Base-by-base conservation (phyloP, 1,140 invertebrate species). In the Leptoteleia sp. region DNA sequence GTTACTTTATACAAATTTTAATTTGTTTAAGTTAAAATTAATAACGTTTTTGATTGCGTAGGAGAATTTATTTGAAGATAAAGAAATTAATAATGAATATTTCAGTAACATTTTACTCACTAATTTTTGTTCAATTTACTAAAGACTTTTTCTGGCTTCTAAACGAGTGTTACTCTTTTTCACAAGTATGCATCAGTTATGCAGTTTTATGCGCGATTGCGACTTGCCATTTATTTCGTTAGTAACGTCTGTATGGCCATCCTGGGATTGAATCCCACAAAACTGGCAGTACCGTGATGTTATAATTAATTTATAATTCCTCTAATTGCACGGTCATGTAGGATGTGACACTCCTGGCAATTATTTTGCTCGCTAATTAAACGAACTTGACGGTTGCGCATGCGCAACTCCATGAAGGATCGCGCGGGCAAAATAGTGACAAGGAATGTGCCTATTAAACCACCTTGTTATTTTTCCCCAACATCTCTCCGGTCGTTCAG, bases 261-360 rank as follows among this genome's bases (percentile, higher is more conserved):
- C 83, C 71, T 79, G 78, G 82, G 82, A 85, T 86, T 85, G 81
- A 83, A 85, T 84, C 65, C 80, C 79, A 45, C 81, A 82, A 82
- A 83, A 84, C 62, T 59, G 27, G 35, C 33, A 12, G 45, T 31
- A 31, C 67, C 67, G 27, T 65, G 57, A 27, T 48, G 73, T 82
- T 82, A 82, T 85, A 85, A 85, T 86, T 86, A 85, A 85, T 86
- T 85, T 83, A 85, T 85, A 85, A 86, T 84, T 83, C 84, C 82
- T 80, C 81, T 85, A 86, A 85, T 83, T 85, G 81, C 82, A 65
- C 40, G 59, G 50, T 70, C 79, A 76, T 79, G 84, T 80, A 73
- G 78, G 79, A 84, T 76, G 81, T 75, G 72, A 67, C 61, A 55
- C 81, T 80, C 50, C 57, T 40, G 52, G 75, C 83, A 76, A 83